Percentiles rank a stretch among this genome's conserved stretches.
These are phyloP conservation scores for Phoxinus phoxinus DNA, from an alignment of 2,113 vertebrate genomes.

Conservation along the genomic window DNA sequence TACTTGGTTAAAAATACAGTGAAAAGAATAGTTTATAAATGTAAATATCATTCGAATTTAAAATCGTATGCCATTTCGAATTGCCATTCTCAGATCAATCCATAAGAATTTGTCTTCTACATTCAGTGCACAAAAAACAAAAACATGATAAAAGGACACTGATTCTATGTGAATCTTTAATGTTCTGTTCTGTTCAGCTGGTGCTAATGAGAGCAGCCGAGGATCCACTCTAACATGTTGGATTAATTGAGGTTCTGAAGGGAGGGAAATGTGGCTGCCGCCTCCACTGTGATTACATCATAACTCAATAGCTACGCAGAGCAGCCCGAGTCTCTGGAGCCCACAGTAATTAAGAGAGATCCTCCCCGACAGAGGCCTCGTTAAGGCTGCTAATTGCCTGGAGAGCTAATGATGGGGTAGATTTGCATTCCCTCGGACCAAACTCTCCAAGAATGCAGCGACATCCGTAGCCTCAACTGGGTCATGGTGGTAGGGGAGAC, in stretches of 20 bases:
- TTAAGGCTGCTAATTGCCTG: conserved; percentile 69
- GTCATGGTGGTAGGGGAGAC: conserved; percentile 37
- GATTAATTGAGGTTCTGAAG: conserved; percentile 33
- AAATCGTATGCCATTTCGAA: neutral
- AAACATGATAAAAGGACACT: neutral
- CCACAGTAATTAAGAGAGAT: conserved; percentile 68
- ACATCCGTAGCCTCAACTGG: conserved; percentile 47
- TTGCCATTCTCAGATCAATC: neutral
- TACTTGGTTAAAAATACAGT: neutral
- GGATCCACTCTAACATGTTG: neutral
- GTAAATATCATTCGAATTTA: neutral
- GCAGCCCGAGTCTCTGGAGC: conserved; percentile 62
- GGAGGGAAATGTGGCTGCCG: conserved; percentile 26
- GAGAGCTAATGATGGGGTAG: conserved; percentile 67
- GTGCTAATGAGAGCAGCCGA: neutral
- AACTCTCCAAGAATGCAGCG: conserved; percentile 67
- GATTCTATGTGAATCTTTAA: neutral
- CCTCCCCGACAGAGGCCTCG: conserved; percentile 66
- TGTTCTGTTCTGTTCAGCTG: neutral
- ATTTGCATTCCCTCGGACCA: conserved; percentile 59
- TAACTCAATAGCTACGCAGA: conserved; percentile 44
- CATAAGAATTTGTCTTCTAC: neutral
- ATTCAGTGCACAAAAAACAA: neutral
- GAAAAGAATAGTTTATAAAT: neutral
- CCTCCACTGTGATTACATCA: conserved; percentile 65